Evolutionary conservation across 1,140 invertebrate genomes (phyloP).

Genomic region (Tetragonula clypearis): DNA sequence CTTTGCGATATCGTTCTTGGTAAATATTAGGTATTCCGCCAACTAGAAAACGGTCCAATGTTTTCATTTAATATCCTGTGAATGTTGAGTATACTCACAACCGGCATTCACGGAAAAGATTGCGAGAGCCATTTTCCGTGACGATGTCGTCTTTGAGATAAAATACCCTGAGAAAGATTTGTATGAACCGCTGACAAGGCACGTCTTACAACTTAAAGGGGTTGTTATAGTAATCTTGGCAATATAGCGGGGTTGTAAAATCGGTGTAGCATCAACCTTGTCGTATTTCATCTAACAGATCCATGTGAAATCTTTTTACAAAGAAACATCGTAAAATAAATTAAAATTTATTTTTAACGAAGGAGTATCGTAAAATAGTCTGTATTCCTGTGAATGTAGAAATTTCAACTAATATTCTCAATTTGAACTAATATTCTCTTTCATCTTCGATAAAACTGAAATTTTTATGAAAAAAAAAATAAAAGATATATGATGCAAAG

Average conservation of each 20-base stretch:
- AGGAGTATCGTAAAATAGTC: not conserved
- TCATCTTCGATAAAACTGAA: not conserved
- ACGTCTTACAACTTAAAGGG: slow-evolving; percentile 39
- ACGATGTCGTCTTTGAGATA: slow-evolving; percentile 81
- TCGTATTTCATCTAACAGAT: not conserved
- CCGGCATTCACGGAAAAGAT: slow-evolving; percentile 78
- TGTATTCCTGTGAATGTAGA: not conserved
- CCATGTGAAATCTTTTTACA: not conserved
- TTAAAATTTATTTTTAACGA: not conserved
- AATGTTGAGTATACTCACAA: slow-evolving; percentile 70
- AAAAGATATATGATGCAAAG: not conserved
- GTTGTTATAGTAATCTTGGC: slow-evolving; percentile 20
- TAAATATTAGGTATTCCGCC: slow-evolving; percentile 77
- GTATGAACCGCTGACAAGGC: slow-evolving; percentile 28
- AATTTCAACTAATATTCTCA: not conserved
- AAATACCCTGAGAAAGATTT: slow-evolving; percentile 51
- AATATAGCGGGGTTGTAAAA: not conserved
- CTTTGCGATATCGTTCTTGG: slow-evolving; percentile 78
- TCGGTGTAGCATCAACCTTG: not conserved
- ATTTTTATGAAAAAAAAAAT: not conserved
- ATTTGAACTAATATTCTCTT: not conserved
- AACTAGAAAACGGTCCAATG: slow-evolving; percentile 70
- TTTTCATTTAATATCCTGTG: slow-evolving; percentile 80
- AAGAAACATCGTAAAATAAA: not conserved
- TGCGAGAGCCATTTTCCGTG: slow-evolving; percentile 80